Conservation (phyloP, 2,797 vertebrate genomes). For the Potorous gilbertii region DNA sequence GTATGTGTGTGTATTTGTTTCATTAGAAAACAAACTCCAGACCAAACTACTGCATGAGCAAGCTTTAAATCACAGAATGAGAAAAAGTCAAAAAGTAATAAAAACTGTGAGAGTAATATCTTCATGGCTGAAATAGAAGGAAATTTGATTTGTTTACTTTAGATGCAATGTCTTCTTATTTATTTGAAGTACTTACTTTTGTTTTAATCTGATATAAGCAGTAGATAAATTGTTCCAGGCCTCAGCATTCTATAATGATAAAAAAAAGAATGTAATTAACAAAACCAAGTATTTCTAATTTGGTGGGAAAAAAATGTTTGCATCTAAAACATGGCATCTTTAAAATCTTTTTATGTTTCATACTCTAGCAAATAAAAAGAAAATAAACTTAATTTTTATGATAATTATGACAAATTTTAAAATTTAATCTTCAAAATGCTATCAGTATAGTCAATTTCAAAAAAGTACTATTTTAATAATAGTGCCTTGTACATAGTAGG, state of each 20-base stretch:
- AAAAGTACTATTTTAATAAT: neutral
- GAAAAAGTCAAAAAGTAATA: conserved; percentile 26
- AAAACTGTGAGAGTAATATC: conserved; percentile 18
- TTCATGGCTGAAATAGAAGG: conserved; percentile 2
- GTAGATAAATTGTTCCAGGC: conserved; percentile 99
- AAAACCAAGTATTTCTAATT: conserved; percentile 20
- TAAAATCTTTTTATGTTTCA: conserved; percentile 30
- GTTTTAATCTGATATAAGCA: conserved; percentile 94
- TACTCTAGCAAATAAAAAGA: conserved; percentile 36
- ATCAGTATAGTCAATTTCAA: conserved; percentile 4
- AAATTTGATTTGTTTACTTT: conserved; percentile 69
- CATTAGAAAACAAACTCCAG: neutral
- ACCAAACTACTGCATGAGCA: neutral
- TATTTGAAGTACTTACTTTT: conserved; percentile 91
- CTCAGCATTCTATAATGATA: conserved; percentile 93
- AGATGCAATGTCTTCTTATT: conserved; percentile 59
- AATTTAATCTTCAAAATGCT: conserved; percentile 12
- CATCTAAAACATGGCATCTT: conserved; percentile 36
- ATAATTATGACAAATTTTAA: neutral
- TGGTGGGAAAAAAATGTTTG: conserved; percentile 51
- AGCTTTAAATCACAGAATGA: neutral
- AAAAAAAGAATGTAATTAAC: conserved; percentile 49
- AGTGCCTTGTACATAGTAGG: conserved; percentile 26
- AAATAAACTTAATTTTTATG: conserved; percentile 42
- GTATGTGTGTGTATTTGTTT: neutral